Evolutionary conservation across 1,140 invertebrate genomes (phyloP), one percentile per base, ranked within the genome.

Genomic region (Ceratina calcarata): DNA sequence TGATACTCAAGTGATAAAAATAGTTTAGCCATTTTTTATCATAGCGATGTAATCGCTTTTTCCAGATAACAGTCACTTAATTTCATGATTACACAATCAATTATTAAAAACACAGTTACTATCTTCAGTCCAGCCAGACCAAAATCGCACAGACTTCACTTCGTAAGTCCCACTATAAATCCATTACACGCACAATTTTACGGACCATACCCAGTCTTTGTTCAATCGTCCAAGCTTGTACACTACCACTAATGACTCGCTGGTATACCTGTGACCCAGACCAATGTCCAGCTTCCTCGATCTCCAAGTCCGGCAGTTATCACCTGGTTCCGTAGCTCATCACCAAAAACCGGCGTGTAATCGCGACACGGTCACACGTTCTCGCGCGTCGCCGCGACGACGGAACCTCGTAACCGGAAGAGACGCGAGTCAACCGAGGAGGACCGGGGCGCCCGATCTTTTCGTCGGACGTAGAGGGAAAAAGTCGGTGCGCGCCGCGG

Each of bases 401-500:
- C 32, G 70, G 70, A 61, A 24, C 37, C 32, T 57, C 27, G 13
- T 32, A 37, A 16, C 37, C 70, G 70, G 70, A 72, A 72, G 57
- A 60, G 55, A n/a, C 69, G 55, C 18, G 3, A 16, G 57, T n/a
- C 57, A 57, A 16, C 27, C 27, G 68, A 24, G 10, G 65, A 18
- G 8, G 3, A 13, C 18, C 22, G 49, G 55, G 27, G 27, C 67
- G n/a, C 6, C 37, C 24, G 24, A 24, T 53, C 61, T 74, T 74
- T 74, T 74, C 60, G 45, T 32, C n/a, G 57, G 60, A 61, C 81
- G 74, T 45, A 45, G 37, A 68, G 78, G 61, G 62, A 81, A 69
- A 81, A 80, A 45, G 27, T 32, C 80, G 65, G 79, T 78, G 71
- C 74, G 80, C 71, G 65, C 20, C 73, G 58, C 71, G 81, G 68